Evolutionary conservation across 1,140 invertebrate species (phyloP), one percentile per base, ranked within the genome.

Genomic region (Neodiprion virginianus): DNA sequence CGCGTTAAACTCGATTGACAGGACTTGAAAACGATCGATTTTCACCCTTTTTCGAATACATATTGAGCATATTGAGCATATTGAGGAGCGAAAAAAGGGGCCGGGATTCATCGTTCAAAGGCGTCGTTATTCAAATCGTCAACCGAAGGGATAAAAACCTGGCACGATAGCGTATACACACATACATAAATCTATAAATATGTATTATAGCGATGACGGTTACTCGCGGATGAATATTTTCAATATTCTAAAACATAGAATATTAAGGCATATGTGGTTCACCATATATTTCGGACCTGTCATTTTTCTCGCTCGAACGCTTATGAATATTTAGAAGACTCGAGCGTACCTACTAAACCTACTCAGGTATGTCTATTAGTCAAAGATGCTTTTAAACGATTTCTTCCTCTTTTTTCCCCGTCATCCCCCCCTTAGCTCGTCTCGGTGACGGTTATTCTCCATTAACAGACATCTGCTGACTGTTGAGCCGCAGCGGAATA

Each of bases 271-370:
- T 40, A 40, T 40, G 28, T 40, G 28, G 28, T 40, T 40, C 28
- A 61, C 53, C 17, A 21, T 5, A 17, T 61, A 17, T 61, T 61
- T 61, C 53, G n/a, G 53, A 61, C 53, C 53, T 61, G 53, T 61
- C 53, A 61, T 61, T 61, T 61, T 61, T 61, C 53, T 61, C 53
- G 7, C 53, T 61, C 53, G 2, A 8, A 61, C 8, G 53, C 53
- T 61, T 61, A 61, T 61, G 53, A 61, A 61, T 61, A 61, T 61
- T 61, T 61, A 61, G 28, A 40, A 40, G 53, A 61, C n/a, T 61
- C 53, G 5, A 40, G 28, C 8, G n/a, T 17, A 61, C 8, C 53
- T 61, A 61, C 53, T 61, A 5, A 40, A 61, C 53, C 11, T 40
- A 40, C 53, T 12, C 53, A 12, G 11, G 11, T 8, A 61, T 61